Percentiles rank a stretch among this genome's conserved stretches.
These are phyloP conservation scores for Eublepharis macularius DNA, from an alignment of 2,113 vertebrate species.

Conservation along the genomic window DNA sequence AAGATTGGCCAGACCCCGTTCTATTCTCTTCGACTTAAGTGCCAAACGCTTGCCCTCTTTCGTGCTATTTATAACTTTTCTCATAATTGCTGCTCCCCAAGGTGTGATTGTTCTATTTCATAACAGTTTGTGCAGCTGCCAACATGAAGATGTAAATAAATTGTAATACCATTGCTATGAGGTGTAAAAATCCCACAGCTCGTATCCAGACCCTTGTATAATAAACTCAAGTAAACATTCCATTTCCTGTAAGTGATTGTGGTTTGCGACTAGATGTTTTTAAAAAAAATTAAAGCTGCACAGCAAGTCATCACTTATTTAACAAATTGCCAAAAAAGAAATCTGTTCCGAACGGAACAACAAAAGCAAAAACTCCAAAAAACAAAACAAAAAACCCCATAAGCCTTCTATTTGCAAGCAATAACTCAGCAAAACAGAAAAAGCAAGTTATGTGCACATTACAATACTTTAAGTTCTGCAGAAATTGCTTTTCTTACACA, in stretches of 20 bases:
- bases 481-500: background rate
- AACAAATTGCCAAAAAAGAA: conserved; percentile 80
- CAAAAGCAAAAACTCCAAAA: too few species aligned
- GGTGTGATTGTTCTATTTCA: conserved; percentile 87
- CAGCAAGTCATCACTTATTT: conserved; percentile 79
- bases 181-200: conserved; percentile 88
- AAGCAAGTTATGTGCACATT: background rate
- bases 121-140: conserved; percentile 91
- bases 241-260: conserved; percentile 91
- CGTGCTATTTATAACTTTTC: conserved; percentile 87
- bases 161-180: conserved; percentile 91
- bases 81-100: conserved; percentile 86
- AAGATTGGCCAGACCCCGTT: conserved; percentile 77
- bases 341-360: conserved; percentile 64
- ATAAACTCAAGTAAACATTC: conserved; percentile 92
- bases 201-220: conserved; percentile 87
- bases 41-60: conserved; percentile 78
- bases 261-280: conserved; percentile 84
- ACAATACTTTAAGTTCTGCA: background rate
- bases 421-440: background rate
- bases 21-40: conserved; percentile 81
- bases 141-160: conserved; percentile 96
- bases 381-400: too few species aligned
- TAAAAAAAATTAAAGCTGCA: conserved; percentile 63
- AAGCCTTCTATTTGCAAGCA: background rate